A percentile compares a stretch with the other conserved stretches of the same genome.
Conservation (phyloP, 1,140 invertebrate species). For the Batillaria attramentaria region DNA sequence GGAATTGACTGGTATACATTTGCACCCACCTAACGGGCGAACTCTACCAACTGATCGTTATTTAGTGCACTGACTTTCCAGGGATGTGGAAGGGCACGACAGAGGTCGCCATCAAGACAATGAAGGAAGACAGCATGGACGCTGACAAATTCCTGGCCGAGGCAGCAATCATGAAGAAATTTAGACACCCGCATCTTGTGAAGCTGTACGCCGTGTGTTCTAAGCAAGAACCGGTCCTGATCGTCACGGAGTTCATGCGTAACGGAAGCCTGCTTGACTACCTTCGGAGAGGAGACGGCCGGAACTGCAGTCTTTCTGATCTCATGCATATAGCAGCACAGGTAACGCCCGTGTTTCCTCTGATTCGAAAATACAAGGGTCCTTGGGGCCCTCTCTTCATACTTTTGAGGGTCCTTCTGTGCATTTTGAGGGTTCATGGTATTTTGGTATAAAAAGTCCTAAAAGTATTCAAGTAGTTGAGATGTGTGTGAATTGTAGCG, state of each 20-base stretch:
- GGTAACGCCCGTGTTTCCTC: too few relatives aligned
- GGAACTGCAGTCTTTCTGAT: constrained; percentile 86
- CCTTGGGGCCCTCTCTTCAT: too few relatives aligned
- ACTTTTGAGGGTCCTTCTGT: too few relatives aligned
- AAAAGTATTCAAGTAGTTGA: too few relatives aligned
- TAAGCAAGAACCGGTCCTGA: constrained; percentile 98
- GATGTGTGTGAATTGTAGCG: too few relatives aligned
- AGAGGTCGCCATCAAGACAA: constrained; percentile 96
- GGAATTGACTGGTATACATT: too few relatives aligned
- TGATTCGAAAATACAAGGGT: too few relatives aligned
- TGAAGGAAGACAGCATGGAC: constrained; percentile 96
- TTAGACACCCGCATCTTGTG: constrained; percentile 94
- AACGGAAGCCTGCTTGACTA: constrained; percentile 91
- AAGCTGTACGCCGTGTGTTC: constrained; percentile 98
- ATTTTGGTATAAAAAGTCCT: too few relatives aligned
- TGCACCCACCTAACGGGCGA: too few relatives aligned
- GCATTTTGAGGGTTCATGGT: too few relatives aligned
- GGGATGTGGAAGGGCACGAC: constrained; percentile 90
- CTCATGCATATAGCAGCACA: constrained; percentile 95
- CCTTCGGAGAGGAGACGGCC: constrained; percentile 80
- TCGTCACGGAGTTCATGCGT: constrained; percentile 99
- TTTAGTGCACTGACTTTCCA: constrained; percentile 30
- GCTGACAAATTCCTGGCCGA: constrained; percentile 94
- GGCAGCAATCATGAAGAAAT: too few relatives aligned
- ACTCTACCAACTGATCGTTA: too few relatives aligned